Base-by-base conservation (phyloP, 2,797 vertebrate species). In the Sebastes itinus region DNA sequence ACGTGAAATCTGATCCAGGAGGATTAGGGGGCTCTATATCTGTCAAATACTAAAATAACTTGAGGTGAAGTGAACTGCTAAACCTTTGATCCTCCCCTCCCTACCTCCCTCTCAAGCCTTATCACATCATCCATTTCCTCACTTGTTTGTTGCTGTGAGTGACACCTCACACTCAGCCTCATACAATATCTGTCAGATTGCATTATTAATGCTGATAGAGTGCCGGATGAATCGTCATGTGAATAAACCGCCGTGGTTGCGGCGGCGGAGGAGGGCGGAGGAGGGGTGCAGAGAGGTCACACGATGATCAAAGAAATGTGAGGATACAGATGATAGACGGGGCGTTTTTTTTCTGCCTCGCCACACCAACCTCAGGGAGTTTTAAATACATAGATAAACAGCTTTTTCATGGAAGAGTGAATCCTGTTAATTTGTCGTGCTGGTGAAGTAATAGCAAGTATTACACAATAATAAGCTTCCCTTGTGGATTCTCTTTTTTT, bases 361-460 rank as follows among this genome's bases (percentile, higher is more conserved):
- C 65, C 78, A 75, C 76, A 27, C 58, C 38, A 16, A 67, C 60
- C 82, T 60, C 20, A 1, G 70, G 20, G 72, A 58, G 2, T 23
- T 84, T 60, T 80, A 83, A 88, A 83, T 64, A 80, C 73, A 72
- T 22, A 68, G 75, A 87, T 91, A 89, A 93, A 89, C 80, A 76
- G 79, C 73, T 90, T 90, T 83, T 78, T 78, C 84, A 89, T 27
- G 86, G 76, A 28, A 32, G 78, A 75, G 20, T 83, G 90, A 90
- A 90, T 90, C 86, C 82, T 82, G 77, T 85, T 92, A 80, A 84
- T 90, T 88, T 89, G 72, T 62, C 20, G 22, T 68, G 66, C 74
- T 70, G 77, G 58, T 46, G 81, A 63, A 71, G 86, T 80, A 82
- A 82, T 80, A 84, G 82, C 75, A 84, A 69, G 72, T 63, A 87